phyloP scores from a whole-genome alignment of 2,113 vertebrate genomes.

The Rafetus swinhoei region DNA sequence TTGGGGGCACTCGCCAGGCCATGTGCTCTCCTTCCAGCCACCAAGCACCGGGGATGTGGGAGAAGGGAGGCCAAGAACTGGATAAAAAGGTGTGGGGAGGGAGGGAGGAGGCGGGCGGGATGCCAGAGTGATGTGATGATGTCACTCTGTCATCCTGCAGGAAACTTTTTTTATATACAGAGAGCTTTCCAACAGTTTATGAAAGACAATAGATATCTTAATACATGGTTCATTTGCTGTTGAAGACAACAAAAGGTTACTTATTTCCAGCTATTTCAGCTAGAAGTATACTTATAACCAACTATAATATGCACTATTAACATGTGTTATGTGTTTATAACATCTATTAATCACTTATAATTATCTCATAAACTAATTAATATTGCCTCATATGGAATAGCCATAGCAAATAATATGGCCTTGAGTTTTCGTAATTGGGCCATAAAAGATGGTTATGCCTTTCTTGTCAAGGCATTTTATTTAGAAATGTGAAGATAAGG shows the following conservation, averaged over 20 bases:
- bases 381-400: conserved; percentile 27
- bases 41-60: no score
- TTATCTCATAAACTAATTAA: not conserved
- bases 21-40: no score
- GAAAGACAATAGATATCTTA: not conserved
- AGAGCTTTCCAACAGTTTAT: not conserved
- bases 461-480: conserved; percentile 61
- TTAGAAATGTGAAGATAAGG: conserved; percentile 61
- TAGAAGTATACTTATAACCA: not conserved
- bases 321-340: not conserved
- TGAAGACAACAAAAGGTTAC: not conserved
- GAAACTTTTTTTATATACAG: no score
- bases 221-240: not conserved
- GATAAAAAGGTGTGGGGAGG: no score
- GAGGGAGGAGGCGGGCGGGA: no score
- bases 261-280: not conserved
- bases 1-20: no score
- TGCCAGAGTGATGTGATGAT: no score
- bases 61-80: no score
- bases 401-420: conserved; percentile 12
- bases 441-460: conserved; percentile 55
- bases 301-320: rapidly evolving
- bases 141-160: no score
- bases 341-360: not conserved
- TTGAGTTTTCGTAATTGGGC: conserved; percentile 61